phyloP scores from a whole-genome alignment of 2,888 invertebrate genomes.

The Sminthurinus aureus region DNA sequence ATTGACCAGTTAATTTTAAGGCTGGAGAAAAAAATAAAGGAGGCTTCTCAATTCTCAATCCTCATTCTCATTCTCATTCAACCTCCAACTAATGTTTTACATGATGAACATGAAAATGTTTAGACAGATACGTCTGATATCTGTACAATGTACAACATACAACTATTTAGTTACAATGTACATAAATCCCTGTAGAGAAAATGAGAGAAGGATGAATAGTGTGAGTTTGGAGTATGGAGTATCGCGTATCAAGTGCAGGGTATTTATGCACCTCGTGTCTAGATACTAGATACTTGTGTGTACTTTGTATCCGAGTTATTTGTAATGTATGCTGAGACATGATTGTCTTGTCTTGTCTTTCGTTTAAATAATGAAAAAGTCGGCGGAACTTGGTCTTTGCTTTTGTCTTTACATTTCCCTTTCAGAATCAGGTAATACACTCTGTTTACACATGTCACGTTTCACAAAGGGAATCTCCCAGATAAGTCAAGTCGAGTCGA shows the following conservation, averaged over 20 bases:
- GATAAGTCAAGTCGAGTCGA: not conserved
- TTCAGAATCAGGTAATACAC: conserved; percentile 33
- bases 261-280: not conserved
- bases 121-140: too few species aligned
- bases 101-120: too few species aligned
- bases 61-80: too few species aligned
- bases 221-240: too few species aligned
- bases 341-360: not conserved
- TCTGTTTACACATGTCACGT: conserved; percentile 57
- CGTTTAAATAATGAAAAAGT: not conserved
- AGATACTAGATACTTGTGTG: too few species aligned
- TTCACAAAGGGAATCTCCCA: conserved; percentile 8
- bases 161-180: too few species aligned
- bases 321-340: not conserved
- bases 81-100: too few species aligned
- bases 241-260: not conserved
- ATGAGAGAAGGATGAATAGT: not conserved
- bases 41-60: too few species aligned
- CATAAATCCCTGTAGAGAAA: not conserved
- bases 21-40: too few species aligned
- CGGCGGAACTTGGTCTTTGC: not conserved
- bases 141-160: too few species aligned
- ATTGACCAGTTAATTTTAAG: too few species aligned
- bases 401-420: not conserved
- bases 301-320: too few species aligned